phyloP scores from a whole-genome alignment of 2,797 vertebrate species.

The Octomys mimax region DNA sequence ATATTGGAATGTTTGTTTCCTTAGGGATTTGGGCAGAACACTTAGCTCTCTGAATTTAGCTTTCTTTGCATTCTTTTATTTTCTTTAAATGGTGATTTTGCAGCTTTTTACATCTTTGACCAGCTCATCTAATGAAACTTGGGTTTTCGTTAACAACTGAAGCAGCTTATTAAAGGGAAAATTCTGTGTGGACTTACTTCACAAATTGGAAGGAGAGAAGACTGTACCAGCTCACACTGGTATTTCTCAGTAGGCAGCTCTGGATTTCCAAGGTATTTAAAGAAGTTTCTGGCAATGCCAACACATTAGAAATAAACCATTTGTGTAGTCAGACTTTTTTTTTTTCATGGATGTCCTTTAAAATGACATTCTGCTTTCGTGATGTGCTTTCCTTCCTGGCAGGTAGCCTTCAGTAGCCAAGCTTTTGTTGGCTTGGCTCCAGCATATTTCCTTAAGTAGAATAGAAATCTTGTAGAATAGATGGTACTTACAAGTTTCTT shows the following conservation, averaged over 20 bases:
- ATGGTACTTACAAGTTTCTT: conserved; percentile 14
- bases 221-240: not conserved
- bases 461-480: conserved; percentile 3
- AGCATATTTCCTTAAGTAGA: conserved; percentile 48
- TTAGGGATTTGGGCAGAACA: not conserved
- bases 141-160: conserved; percentile 45
- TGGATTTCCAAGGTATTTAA: not conserved
- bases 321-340: not conserved
- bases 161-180: not conserved
- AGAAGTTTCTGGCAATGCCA: not conserved
- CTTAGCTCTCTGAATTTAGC: not conserved
- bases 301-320: not conserved
- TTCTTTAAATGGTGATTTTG: not conserved
- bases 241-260: not conserved
- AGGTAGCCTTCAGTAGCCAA: not conserved
- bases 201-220: not conserved
- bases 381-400: not conserved
- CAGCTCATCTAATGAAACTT: not conserved
- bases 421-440: conserved; percentile 40
- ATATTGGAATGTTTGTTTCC: not conserved
- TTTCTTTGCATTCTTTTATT: not conserved
- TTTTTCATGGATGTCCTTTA: not conserved
- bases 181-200: not conserved
- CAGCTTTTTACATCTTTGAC: not conserved
- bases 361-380: not conserved